Evolutionary conservation across 2,113 vertebrate genomes (phyloP), one percentile per base, ranked within the genome.

Genomic region (Anser cygnoides): DNA sequence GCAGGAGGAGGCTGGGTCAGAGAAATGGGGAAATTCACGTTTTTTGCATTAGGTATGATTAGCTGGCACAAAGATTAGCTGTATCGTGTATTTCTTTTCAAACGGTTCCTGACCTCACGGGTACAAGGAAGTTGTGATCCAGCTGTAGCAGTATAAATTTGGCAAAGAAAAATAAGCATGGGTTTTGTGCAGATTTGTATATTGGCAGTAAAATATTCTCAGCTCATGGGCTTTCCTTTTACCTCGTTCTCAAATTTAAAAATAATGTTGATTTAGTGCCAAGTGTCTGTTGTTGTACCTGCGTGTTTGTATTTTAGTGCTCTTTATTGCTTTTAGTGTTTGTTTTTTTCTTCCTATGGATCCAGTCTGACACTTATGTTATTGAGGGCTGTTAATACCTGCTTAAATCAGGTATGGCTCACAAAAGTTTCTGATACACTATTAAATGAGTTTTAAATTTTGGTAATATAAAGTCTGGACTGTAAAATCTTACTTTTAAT

Each of bases 131-230:
- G 81, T 92, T 81, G 86, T 75, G 93, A 88, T 95, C 77, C 74
- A 91, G 93, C 92, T 95, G 83, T 62, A 92, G 81, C 65, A 78
- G 86, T 72, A 85, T 75, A 89, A 84, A 93, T 92, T 87, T 92
- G 93, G 74, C 88, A 91, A 72, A 78, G 90, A 88, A 93, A 93
- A 93, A 95, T 70, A 88, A 87, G 44, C 84, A 63, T 0, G 12
- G 23, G 17, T 55, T 96, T 91, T 89, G 72, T 74, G 52, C 35
- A 39, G 76, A 74, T 87, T 68, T 84, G 21, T 85, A 1, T 83
- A 81, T 57, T 88, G 76, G 54, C 85, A 75, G 54, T 61, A 76
- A 41, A 84, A 63, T 75, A 86, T 28, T 92, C 65, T 94, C 73
- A 58, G 70, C 62, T 84, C 10, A 1, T 19, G 29, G 70, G 6